phyloP scores from a whole-genome alignment of 2,888 invertebrate genomes.

The Phaedon cochleariae region DNA sequence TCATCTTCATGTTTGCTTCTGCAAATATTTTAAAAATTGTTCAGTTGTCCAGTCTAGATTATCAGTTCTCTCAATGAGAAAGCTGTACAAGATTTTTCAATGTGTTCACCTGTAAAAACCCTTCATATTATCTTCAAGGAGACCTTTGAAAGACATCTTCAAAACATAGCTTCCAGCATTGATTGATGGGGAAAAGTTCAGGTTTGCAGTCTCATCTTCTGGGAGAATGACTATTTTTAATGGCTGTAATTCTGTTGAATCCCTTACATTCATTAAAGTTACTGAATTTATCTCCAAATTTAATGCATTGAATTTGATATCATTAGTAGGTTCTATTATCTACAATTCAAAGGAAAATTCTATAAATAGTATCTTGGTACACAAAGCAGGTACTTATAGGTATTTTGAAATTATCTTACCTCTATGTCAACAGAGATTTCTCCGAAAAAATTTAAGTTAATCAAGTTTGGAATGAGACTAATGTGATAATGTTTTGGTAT shows the following conservation, averaged over 20 bases:
- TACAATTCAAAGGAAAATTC: not conserved
- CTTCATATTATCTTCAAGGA: conserved; percentile 91
- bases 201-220: conserved; percentile 74
- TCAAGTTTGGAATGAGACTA: conserved; percentile 12
- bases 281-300: conserved; percentile 76
- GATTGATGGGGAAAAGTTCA: conserved; percentile 71
- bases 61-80: too few species aligned
- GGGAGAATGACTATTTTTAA: conserved; percentile 47
- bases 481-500: conserved; percentile 20
- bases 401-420: not conserved
- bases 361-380: too few species aligned
- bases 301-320: conserved; percentile 78
- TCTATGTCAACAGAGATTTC: conserved; percentile 17
- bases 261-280: conserved; percentile 64
- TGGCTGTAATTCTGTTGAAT: conserved; percentile 29
- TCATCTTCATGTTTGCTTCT: conserved; percentile 79
- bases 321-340: conserved; percentile 65
- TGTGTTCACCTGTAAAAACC: conserved; percentile 68
- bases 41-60: too few species aligned
- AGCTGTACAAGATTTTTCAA: too few species aligned
- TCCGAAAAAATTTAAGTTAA: conserved; percentile 13
- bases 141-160: conserved; percentile 78
- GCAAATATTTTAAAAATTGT: not conserved
- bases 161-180: conserved; percentile 68
- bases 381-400: too few species aligned